Conservation (phyloP, 2,888 invertebrate genomes). For the Julus scandinavius region DNA sequence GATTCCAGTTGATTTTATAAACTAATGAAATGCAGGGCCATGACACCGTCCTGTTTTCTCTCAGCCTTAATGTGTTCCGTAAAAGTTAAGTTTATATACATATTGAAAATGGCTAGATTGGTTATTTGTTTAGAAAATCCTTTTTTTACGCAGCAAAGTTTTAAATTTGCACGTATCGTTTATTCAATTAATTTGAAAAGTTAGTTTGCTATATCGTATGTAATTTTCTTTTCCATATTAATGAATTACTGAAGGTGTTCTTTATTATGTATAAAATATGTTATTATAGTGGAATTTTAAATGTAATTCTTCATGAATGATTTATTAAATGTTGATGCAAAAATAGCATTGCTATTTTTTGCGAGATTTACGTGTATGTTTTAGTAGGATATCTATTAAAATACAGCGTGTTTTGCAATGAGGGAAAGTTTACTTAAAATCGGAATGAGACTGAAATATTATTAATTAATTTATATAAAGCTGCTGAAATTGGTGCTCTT, state of each 20-base stretch:
- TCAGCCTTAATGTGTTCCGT: neutral
- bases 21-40: neutral
- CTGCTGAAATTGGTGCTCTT: no score
- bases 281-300: no score
- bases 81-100: neutral
- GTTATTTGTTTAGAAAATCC: neutral
- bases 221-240: neutral
- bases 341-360: no score
- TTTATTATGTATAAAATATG: no score
- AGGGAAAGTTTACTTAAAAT: no score
- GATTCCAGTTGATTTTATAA: neutral
- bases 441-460: no score
- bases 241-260: neutral
- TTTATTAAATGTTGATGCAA: no score
- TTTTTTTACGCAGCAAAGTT: neutral
- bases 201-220: neutral
- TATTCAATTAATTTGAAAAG: neutral
- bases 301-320: no score
- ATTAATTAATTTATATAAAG: no score
- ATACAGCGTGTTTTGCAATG: no score
- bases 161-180: neutral
- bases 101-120: neutral
- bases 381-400: no score
- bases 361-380: no score
- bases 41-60: neutral